A percentile compares a stretch with the other conserved stretches of the same genome.
These are phyloP conservation scores for Alectura lathami DNA, from an alignment of 2,113 vertebrate species.

Conservation along the genomic window DNA sequence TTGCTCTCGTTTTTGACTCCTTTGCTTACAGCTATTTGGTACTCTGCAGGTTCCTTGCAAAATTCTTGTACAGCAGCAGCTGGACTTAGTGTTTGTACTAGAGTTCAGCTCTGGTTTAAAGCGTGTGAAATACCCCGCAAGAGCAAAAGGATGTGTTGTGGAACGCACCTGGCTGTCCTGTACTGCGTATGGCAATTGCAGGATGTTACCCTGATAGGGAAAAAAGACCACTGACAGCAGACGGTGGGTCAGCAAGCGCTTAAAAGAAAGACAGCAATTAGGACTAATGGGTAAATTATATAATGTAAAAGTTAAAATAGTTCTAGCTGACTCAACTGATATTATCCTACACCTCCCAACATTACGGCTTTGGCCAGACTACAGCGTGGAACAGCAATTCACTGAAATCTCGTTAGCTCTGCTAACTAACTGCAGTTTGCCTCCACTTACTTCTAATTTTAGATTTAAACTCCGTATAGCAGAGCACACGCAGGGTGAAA, in stretches of 20 bases:
- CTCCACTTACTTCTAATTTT: not conserved
- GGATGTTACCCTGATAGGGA: not conserved
- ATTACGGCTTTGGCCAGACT: not conserved
- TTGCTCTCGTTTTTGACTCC: not conserved
- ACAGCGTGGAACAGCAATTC: not conserved
- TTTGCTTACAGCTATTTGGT: not conserved
- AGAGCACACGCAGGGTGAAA: not conserved
- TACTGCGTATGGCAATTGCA: not conserved
- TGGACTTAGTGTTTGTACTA: not conserved
- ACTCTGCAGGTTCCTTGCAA: not conserved
- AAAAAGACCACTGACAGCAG: rapidly evolving
- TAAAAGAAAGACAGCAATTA: not conserved
- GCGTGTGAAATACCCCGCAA: not conserved
- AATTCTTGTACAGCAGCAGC: not conserved
- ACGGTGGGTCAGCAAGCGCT: not conserved
- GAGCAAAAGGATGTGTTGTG: not conserved
- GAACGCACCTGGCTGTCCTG: not conserved
- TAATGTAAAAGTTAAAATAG: not conserved
- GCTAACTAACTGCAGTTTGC: not conserved
- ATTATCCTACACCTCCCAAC: not conserved
- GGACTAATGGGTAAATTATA: not conserved
- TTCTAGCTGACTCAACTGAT: not conserved
- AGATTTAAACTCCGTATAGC: not conserved
- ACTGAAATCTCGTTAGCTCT: not conserved
- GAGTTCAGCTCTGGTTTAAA: not conserved